phyloP scores from a whole-genome alignment of 2,888 invertebrate species.

The Conomelus anceps region DNA sequence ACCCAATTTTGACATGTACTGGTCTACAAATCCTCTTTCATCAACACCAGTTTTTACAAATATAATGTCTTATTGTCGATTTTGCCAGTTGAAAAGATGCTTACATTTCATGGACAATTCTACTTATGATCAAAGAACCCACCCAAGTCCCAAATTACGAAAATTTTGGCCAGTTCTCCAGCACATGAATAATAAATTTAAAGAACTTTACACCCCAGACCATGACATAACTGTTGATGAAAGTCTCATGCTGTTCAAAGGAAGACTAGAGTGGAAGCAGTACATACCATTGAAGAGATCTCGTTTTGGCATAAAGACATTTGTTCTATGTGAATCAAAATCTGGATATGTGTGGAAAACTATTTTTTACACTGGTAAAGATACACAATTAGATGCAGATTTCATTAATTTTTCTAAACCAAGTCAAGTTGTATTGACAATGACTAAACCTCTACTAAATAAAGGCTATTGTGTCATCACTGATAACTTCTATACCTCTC shows the following conservation, averaged over 20 bases:
- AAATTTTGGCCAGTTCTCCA: slow-evolving; percentile 30
- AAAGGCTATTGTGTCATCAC: slow-evolving; percentile 7
- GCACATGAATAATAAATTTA: slow-evolving; percentile 28
- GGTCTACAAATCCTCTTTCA: neutral
- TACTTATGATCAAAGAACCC: neutral
- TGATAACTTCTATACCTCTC: neutral
- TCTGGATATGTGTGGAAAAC: slow-evolving; percentile 35
- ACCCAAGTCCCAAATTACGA: slow-evolving; percentile 24
- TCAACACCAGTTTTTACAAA: neutral
- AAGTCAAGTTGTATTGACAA: slow-evolving; percentile 24
- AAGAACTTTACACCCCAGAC: slow-evolving; percentile 27
- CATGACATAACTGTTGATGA: slow-evolving; percentile 34
- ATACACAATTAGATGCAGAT: slow-evolving; percentile 29
- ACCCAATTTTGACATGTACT: neutral
- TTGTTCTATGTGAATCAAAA: slow-evolving; percentile 37
- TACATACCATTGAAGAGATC: slow-evolving; percentile 37
- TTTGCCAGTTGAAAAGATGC: neutral
- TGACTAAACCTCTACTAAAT: neutral
- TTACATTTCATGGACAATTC: neutral
- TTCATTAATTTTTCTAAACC: slow-evolving; percentile 29
- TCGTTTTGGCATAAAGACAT: slow-evolving; percentile 37
- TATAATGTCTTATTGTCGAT: neutral
- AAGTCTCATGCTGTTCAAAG: slow-evolving; percentile 37
- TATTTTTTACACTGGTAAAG: slow-evolving; percentile 35
- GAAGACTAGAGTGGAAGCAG: slow-evolving; percentile 36